phyloP scores from a whole-genome alignment of 2,797 vertebrate species.

The Acrossocheilus fasciatus region DNA sequence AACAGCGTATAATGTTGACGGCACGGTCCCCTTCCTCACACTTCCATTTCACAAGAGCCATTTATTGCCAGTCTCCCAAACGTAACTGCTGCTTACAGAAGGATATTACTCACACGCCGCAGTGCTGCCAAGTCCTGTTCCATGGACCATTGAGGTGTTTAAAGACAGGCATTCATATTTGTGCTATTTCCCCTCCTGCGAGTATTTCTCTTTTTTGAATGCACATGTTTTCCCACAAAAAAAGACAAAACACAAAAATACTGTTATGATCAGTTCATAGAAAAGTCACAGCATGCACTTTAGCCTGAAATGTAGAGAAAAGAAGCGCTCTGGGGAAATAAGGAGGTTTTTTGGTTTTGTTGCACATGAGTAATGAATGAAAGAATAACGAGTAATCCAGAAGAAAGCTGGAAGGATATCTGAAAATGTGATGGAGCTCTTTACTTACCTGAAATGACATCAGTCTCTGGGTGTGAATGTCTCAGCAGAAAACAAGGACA shows the following conservation, averaged over 20 bases:
- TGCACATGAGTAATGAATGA: conserved; percentile 14
- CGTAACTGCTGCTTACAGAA: conserved; percentile 75
- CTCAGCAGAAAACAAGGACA: neutral
- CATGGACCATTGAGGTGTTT: conserved; percentile 79
- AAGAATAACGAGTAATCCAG: conserved; percentile 25
- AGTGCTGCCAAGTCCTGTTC: conserved; percentile 76
- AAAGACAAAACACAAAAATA: conserved; percentile 32
- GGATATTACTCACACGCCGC: conserved; percentile 78
- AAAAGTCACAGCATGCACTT: conserved; percentile 19
- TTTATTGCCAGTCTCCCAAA: conserved; percentile 79
- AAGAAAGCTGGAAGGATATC: neutral
- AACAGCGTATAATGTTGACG: conserved; percentile 70
- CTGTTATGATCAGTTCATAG: conserved; percentile 27
- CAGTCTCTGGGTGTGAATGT: conserved; percentile 1
- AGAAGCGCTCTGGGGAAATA: neutral
- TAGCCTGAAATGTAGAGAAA: conserved; percentile 1
- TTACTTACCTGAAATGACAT: neutral
- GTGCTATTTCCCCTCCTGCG: conserved; percentile 71
- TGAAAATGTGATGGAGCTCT: neutral
- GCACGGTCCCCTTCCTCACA: conserved; percentile 76
- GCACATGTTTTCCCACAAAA: conserved; percentile 51
- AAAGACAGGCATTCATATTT: conserved; percentile 80
- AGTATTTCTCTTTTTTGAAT: conserved; percentile 53
- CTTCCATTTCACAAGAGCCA: conserved; percentile 63
- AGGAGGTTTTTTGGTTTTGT: conserved; percentile 8